Evolutionary conservation across 2,888 invertebrate genomes (phyloP).

Genomic region (Tetragonisca angustula): DNA sequence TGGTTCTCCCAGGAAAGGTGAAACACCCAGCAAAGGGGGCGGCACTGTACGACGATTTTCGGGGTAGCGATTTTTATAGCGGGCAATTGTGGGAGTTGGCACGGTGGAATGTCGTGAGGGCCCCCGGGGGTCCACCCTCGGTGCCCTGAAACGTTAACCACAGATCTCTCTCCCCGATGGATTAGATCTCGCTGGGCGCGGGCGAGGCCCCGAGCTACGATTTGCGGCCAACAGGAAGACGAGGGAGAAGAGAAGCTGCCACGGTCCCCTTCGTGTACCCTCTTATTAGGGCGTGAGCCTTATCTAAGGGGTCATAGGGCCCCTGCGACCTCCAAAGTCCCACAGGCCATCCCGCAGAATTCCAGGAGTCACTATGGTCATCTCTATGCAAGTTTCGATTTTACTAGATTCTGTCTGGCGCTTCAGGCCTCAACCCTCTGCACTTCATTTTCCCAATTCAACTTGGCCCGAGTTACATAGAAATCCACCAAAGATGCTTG

Average conservation of each 20-base stretch:
- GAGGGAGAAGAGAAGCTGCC: slow-evolving; percentile 66
- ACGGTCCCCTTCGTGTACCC: slow-evolving; percentile 77
- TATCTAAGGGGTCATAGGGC: slow-evolving; percentile 83
- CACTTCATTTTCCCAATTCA: too few relatives aligned
- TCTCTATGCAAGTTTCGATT: slow-evolving; percentile 32
- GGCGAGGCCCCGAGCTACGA: slow-evolving; percentile 69
- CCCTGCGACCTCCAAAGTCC: slow-evolving; percentile 80
- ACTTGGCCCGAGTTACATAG: too few relatives aligned
- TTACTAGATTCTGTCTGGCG: too few relatives aligned
- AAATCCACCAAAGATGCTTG: too few relatives aligned
- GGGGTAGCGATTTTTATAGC: slow-evolving; percentile 58
- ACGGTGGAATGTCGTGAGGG: slow-evolving; percentile 72
- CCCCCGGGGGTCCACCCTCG: slow-evolving; percentile 58
- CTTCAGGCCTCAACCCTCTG: too few relatives aligned
- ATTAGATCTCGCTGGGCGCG: slow-evolving; percentile 69
- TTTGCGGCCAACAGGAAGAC: slow-evolving; percentile 65
- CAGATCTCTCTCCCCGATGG: slow-evolving; percentile 73
- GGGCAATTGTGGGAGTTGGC: slow-evolving; percentile 72
- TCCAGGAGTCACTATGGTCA: slow-evolving; percentile 72
- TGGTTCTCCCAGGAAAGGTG: not conserved
- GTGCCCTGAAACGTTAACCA: slow-evolving; percentile 78
- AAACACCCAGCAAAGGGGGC: slow-evolving; percentile 15
- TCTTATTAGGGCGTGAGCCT: slow-evolving; percentile 84
- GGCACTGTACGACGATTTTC: slow-evolving; percentile 37
- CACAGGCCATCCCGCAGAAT: slow-evolving; percentile 70